Conservation (phyloP, 2,113 vertebrate genomes). For the Saccopteryx bilineata region DNA sequence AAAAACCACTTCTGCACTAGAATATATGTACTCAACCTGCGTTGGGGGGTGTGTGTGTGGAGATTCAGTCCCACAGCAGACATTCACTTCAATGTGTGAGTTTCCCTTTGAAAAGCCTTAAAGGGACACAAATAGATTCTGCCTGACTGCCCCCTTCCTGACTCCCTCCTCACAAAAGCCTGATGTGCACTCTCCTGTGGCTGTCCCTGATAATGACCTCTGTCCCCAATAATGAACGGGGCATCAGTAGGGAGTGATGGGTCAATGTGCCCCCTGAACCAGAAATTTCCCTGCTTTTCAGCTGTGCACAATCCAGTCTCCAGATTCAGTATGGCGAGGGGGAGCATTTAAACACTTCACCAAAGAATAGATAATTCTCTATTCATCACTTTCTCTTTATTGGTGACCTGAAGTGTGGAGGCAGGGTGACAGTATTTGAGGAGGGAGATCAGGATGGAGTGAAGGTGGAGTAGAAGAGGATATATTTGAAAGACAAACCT, state of each 20-base stretch:
- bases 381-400: slow-evolving; percentile 70
- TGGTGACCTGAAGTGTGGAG: not conserved
- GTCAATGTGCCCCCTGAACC: slow-evolving; percentile 63
- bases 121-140: not conserved
- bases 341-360: slow-evolving; percentile 6
- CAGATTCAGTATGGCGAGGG: not conserved
- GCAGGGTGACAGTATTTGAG: not conserved
- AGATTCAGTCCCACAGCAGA: not conserved
- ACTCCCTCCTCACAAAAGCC: slow-evolving; percentile 51
- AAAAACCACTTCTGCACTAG: not conserved
- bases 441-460: not conserved
- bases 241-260: not conserved
- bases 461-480: not conserved
- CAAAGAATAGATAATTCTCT: slow-evolving; percentile 15
- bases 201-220: slow-evolving; percentile 34
- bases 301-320: slow-evolving; percentile 52
- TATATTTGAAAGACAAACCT: slow-evolving; percentile 40
- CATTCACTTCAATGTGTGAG: not conserved
- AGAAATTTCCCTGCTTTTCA: slow-evolving; percentile 68
- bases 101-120: slow-evolving; percentile 39
- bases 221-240: slow-evolving; percentile 60
- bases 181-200: not conserved
- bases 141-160: not conserved
- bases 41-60: too few species aligned
- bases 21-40: not conserved